Evolutionary conservation across 1,140 invertebrate genomes (phyloP), one percentile per base, ranked within the genome.

Genomic region (Yoshiicerus persimilis): DNA sequence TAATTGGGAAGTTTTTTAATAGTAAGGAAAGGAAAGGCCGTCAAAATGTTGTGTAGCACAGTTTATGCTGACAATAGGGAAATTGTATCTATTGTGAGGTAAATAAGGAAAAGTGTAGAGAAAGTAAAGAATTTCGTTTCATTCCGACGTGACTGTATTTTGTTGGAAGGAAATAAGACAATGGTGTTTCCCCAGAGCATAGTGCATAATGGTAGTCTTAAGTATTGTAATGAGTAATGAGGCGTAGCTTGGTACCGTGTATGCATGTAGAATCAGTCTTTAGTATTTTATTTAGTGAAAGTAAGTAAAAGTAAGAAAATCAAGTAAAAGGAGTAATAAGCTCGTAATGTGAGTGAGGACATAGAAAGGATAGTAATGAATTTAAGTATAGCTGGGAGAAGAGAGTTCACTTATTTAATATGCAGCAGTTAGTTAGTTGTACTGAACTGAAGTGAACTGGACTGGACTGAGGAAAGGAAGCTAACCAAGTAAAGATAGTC

Each of bases 331-430:
- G 13, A 16, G 47, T 16, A n/a, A 56, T 56, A 56, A 56, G 16
- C 5, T 56, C 13, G 47, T 56, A 5, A 6, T 80, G 2, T 4
- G 3, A n/a, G 30, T 23, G n/a, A 36, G 23, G 9, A 80, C 16
- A 36, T 80, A 80, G 10, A 80, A 80, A 32, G n/a, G 75, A 80
- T 32, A 80, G n/a, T 56, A 56, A 56, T 56, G 47, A 56, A 56
- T 56, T 56, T n/a, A 56, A 56, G 47, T 56, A 56, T 56, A 56
- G n/a, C 16, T 16, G 20, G 5, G 47, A 56, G 47, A 56, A n/a
- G n/a, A 56, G 27, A 70, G 66, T 70, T 70, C 66, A 70, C 75
- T 80, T 34, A 80, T 80, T 80, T 80, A 80, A 80, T 80, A 80
- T 80, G 75, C 75, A 80, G 75, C 34, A 80, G 75, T 80, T 80